phyloP scores from a whole-genome alignment of 1,140 invertebrate genomes.

The Eupeodes corollae region DNA sequence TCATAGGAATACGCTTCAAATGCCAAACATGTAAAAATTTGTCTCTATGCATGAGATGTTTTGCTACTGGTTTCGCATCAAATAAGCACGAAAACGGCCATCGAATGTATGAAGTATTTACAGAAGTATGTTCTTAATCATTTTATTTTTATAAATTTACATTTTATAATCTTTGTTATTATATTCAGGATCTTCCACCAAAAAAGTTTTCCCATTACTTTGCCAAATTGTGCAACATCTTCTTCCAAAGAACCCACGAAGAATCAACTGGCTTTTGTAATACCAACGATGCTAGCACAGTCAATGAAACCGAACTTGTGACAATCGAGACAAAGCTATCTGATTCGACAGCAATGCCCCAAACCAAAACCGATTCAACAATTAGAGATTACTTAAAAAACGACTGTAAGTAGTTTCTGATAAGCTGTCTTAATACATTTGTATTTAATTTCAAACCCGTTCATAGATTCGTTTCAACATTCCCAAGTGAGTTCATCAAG shows the following conservation, averaged over 20 bases:
- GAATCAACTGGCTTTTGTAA: constrained; percentile 30
- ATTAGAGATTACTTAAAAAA: not conserved
- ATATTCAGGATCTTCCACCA: constrained; percentile 15
- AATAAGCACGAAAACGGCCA: constrained; percentile 23
- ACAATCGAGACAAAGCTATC: constrained; percentile 15
- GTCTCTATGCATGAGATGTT: constrained; percentile 29
- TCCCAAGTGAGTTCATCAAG: too few species aligned
- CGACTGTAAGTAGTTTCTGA: too few species aligned
- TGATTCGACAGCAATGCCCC: not conserved
- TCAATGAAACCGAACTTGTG: constrained; percentile 15
- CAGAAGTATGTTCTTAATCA: constrained; percentile 10
- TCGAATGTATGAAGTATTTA: constrained; percentile 32
- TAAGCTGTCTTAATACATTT: too few species aligned
- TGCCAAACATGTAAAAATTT: constrained; percentile 29
- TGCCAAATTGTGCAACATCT: constrained; percentile 19
- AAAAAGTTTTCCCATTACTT: constrained; percentile 22
- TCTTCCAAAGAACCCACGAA: constrained; percentile 16
- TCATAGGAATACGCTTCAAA: constrained; percentile 31
- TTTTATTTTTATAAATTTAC: not conserved
- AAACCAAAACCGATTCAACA: constrained; percentile 3
- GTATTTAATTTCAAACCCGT: too few species aligned
- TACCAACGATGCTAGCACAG: constrained; percentile 6
- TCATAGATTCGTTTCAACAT: too few species aligned
- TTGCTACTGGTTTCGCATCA: constrained; percentile 17
- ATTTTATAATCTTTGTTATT: not conserved